Conservation (phyloP, 2,888 invertebrate species). For the Hyposoter didymator region DNA sequence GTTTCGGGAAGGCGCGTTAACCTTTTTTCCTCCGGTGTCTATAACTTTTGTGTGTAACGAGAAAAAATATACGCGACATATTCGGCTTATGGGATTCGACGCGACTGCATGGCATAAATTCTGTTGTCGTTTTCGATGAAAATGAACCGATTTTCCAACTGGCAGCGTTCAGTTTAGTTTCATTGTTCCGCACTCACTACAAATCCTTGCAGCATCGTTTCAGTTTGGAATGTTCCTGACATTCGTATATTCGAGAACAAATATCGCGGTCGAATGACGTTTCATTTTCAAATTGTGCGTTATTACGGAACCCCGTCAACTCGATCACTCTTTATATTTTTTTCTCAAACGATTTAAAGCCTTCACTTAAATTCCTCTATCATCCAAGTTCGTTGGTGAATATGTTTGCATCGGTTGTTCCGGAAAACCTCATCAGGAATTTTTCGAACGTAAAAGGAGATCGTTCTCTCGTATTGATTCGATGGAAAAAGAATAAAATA, state of each 20-base stretch:
- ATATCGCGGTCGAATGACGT: not conserved
- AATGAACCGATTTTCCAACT: not conserved
- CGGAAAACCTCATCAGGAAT: not conserved
- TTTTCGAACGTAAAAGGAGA: not conserved
- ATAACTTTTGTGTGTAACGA: constrained; percentile 47
- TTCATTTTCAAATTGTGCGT: not conserved
- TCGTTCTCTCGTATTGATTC: not conserved
- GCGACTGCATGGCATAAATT: constrained; percentile 7
- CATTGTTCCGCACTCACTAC: not conserved
- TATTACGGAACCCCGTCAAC: not conserved
- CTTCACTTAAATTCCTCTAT: not conserved
- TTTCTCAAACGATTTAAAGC: not conserved
- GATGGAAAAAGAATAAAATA: not conserved
- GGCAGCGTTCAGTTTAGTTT: not conserved
- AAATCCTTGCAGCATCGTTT: not conserved
- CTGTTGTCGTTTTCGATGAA: not conserved
- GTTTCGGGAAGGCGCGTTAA: constrained; percentile 74
- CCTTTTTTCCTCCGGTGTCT: constrained; percentile 68
- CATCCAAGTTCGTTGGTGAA: not conserved
- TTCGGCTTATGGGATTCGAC: constrained; percentile 38
- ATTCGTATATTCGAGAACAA: not conserved
- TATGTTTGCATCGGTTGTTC: not conserved
- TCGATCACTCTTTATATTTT: not conserved
- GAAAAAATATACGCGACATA: constrained; percentile 65
- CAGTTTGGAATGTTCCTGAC: not conserved